Conservation (phyloP, 2,888 invertebrate genomes). For the Heliconius ethilla region DNA sequence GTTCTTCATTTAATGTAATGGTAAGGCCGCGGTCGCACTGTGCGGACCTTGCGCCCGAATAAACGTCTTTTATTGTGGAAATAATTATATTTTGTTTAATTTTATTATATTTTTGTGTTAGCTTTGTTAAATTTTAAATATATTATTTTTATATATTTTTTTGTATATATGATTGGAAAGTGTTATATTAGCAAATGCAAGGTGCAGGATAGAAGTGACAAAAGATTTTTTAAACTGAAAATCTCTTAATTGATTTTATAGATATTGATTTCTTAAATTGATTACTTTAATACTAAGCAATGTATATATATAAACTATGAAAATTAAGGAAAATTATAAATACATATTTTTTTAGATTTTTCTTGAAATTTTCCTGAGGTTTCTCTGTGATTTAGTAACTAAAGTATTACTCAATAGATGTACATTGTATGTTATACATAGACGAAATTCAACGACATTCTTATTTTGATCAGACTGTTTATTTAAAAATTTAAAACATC, state of each 20-base stretch:
- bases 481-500: neutral
- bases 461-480: neutral
- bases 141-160: neutral
- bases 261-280: neutral
- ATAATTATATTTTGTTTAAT: neutral
- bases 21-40: conserved; percentile 42
- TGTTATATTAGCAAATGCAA: neutral
- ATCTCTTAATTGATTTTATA: neutral
- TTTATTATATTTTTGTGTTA: neutral
- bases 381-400: neutral
- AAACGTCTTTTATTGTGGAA: neutral
- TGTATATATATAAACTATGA: too few relatives aligned
- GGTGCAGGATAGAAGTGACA: neutral
- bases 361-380: neutral
- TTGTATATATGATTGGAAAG: neutral
- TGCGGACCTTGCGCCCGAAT: neutral
- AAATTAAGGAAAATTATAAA: too few relatives aligned
- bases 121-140: neutral
- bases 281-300: neutral
- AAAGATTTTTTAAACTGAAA: neutral
- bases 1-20: conserved; percentile 45
- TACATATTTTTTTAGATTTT: neutral
- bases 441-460: neutral
- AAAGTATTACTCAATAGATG: neutral
- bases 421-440: neutral